A percentile compares a stretch with the other conserved stretches of the same genome.
phyloP scores from a whole-genome alignment of 2,888 invertebrate species.

The Perithous albicinctus region DNA sequence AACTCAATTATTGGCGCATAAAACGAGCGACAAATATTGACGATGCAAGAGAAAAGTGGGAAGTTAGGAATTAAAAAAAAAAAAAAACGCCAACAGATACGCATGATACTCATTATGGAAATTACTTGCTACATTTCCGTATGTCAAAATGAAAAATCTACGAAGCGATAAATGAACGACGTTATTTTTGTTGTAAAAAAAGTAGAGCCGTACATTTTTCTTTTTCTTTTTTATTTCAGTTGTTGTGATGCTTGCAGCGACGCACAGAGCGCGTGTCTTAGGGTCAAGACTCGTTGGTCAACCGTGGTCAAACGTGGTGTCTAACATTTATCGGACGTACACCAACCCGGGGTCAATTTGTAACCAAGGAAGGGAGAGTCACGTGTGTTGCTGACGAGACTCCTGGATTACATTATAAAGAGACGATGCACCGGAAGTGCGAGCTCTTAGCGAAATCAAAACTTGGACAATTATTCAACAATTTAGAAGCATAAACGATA shows the following conservation, averaged over 20 bases:
- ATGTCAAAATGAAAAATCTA: conserved; percentile 20
- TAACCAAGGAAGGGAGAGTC: conserved; percentile 47
- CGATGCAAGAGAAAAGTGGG: not conserved
- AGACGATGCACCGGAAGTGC: conserved; percentile 43
- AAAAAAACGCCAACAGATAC: conserved; percentile 5
- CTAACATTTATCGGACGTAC: conserved; percentile 56
- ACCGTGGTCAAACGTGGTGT: too few relatives aligned
- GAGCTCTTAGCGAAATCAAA: conserved; percentile 24
- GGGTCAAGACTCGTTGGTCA: conserved; percentile 64
- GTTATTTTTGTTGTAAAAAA: not conserved
- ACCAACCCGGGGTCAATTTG: conserved; percentile 37
- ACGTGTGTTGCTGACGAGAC: conserved; percentile 40
- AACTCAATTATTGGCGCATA: not conserved
- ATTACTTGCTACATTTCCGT: conserved; percentile 7
- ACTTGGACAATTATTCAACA: not conserved
- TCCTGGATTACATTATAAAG: conserved; percentile 48
- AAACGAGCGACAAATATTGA: conserved; percentile 22
- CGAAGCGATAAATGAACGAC: too few relatives aligned
- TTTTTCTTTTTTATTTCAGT: too few relatives aligned
- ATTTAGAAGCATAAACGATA: too few relatives aligned
- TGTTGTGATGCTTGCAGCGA: not conserved
- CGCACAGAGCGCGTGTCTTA: conserved; percentile 13
- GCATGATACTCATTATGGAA: not conserved
- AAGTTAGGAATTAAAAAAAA: not conserved
- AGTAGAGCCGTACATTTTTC: not conserved